These are phyloP conservation scores for Micrasema minimum DNA, from an alignment of 1,140 invertebrate species.

Conservation along the genomic window DNA sequence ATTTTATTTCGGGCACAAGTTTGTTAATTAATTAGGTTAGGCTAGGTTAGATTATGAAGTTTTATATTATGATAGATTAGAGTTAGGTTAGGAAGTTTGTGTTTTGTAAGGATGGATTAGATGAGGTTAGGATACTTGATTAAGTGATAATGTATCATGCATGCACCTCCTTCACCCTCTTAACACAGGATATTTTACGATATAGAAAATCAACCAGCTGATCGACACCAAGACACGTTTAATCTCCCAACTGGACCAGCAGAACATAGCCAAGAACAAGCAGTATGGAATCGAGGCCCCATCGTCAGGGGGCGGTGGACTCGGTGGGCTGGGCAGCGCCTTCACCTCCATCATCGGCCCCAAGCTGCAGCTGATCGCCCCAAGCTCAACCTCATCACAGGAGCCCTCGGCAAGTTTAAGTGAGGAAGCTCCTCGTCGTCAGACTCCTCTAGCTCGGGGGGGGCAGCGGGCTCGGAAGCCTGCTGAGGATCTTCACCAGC, in stretches of 20 bases:
- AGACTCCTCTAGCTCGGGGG: constrained; percentile 58
- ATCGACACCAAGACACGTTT: constrained; percentile 79
- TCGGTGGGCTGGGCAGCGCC: constrained; percentile 62
- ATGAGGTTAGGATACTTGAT: too few relatives aligned
- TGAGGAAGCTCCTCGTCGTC: constrained; percentile 64
- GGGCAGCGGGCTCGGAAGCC: constrained; percentile 56
- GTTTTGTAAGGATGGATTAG: too few relatives aligned
- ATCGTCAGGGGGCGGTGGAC: constrained; percentile 57
- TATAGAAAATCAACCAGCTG: constrained; percentile 81
- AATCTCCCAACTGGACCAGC: constrained; percentile 72
- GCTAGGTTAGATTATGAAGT: too few relatives aligned
- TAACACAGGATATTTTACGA: constrained; percentile 38
- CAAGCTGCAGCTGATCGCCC: constrained; percentile 68
- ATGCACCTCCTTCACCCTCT: constrained; percentile 15
- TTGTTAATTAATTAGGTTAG: too few relatives aligned
- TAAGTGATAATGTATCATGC: too few relatives aligned
- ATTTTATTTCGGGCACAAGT: too few relatives aligned
- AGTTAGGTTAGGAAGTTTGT: too few relatives aligned
- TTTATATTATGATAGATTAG: too few relatives aligned
- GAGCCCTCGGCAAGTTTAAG: constrained; percentile 67
- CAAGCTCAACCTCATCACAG: constrained; percentile 70
- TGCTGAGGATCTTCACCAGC: constrained; percentile 62
- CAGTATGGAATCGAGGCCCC: constrained; percentile 77
- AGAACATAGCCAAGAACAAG: constrained; percentile 78
- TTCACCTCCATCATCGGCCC: constrained; percentile 63